A percentile compares a stretch with the other conserved stretches of the same genome.
Conservation (phyloP, 2,797 vertebrate species). For the Prunella strophiata region DNA sequence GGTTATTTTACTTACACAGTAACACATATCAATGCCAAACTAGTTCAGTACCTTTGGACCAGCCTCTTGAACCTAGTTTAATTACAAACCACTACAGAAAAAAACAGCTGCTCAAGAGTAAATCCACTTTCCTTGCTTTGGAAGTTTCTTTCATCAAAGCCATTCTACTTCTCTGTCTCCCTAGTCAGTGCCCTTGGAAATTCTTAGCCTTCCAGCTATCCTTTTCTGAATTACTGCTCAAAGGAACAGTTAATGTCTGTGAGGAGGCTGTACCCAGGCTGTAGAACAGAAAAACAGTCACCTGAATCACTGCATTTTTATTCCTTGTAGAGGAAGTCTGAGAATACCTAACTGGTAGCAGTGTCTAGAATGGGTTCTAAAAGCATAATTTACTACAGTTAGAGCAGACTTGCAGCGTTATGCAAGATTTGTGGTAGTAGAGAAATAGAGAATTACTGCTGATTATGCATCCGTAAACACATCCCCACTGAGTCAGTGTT, state of each 20-base stretch:
- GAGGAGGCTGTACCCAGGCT: background rate
- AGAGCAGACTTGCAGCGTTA: background rate
- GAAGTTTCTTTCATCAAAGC: background rate
- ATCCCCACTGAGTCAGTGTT: slow-evolving; percentile 40
- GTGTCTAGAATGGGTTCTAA: background rate
- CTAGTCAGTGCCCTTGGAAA: background rate
- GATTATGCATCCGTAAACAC: slow-evolving; percentile 32
- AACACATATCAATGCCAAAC: background rate
- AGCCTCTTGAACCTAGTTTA: background rate
- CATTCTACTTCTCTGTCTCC: background rate
- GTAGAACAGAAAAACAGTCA: background rate
- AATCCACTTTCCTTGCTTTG: background rate
- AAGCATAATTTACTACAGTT: background rate
- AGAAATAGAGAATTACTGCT: slow-evolving; percentile 32
- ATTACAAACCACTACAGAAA: background rate
- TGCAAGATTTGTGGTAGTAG: slow-evolving; percentile 18
- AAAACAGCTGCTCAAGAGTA: background rate
- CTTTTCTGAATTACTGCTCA: background rate
- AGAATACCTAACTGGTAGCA: background rate
- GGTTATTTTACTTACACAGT: background rate
- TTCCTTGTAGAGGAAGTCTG: background rate
- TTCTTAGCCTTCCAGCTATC: background rate
- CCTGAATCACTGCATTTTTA: background rate
- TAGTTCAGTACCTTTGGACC: background rate
- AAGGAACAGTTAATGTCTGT: background rate